phyloP scores from a whole-genome alignment of 1,140 invertebrate genomes.

The Zaprionus davidi region DNA sequence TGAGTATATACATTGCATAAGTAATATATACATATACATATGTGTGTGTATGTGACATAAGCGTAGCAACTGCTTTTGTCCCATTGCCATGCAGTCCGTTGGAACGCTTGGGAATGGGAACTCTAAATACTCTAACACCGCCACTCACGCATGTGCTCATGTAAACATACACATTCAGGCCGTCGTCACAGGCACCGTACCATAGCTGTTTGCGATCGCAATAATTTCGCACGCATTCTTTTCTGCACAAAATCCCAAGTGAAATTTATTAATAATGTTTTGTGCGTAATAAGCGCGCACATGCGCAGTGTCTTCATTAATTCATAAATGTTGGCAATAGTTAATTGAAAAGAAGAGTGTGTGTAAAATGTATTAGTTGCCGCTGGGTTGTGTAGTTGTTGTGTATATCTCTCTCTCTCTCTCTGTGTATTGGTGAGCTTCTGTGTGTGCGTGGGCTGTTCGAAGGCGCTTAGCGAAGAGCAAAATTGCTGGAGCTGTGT shows the following conservation, averaged over 20 bases:
- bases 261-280: slow-evolving; percentile 18
- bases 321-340: slow-evolving; percentile 4
- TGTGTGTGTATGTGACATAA: slow-evolving; percentile 27
- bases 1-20: slow-evolving; percentile 2
- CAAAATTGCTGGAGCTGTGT: background rate
- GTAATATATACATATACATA: slow-evolving; percentile 4
- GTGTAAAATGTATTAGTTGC: slow-evolving; percentile 52
- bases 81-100: slow-evolving; percentile 55
- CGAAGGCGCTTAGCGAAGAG: slow-evolving; percentile 29
- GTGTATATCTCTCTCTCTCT: slow-evolving; percentile 11
- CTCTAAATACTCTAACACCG: slow-evolving; percentile 20
- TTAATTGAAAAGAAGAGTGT: background rate
- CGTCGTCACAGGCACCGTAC: slow-evolving; percentile 28
- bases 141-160: slow-evolving; percentile 17
- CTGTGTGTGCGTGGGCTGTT: slow-evolving; percentile 29
- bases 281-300: background rate
- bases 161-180: slow-evolving; percentile 12
- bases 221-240: slow-evolving; percentile 33
- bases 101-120: slow-evolving; percentile 51
- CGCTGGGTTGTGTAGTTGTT: slow-evolving; percentile 28
- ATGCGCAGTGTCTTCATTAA: slow-evolving; percentile 17
- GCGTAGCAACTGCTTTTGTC: slow-evolving; percentile 46
- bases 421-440: slow-evolving; percentile 14
- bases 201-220: slow-evolving; percentile 62
- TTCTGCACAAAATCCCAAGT: slow-evolving; percentile 7